phyloP scores from a whole-genome alignment of 2,113 vertebrate genomes.

The Poecile atricapillus region DNA sequence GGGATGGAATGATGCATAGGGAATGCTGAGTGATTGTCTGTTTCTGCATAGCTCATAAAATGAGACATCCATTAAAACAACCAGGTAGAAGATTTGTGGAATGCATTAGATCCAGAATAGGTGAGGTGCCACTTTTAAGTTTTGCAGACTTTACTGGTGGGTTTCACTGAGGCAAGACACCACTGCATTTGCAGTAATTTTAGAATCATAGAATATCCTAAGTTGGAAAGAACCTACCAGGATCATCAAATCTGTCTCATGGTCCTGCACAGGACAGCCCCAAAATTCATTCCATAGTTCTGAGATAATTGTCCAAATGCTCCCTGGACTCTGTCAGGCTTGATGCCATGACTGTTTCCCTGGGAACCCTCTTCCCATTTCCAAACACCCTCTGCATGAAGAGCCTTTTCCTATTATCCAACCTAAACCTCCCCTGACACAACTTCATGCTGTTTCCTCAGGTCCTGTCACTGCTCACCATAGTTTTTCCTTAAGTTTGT shows the following conservation, averaged over 20 bases:
- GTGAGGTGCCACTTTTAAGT: neutral
- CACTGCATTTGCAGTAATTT: neutral
- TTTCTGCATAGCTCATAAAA: neutral
- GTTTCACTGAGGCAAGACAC: neutral
- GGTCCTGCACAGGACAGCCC: no score
- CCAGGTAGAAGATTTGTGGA: neutral
- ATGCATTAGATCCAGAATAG: neutral
- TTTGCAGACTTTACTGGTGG: neutral
- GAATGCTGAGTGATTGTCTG: neutral
- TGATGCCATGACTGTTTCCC: neutral
- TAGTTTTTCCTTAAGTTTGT: neutral
- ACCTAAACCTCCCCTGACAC: neutral
- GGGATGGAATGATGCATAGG: accelerated
- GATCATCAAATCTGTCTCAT: neutral
- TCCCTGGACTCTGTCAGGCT: neutral
- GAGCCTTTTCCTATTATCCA: neutral
- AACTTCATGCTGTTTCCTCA: neutral
- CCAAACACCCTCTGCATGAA: neutral
- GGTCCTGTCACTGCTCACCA: neutral
- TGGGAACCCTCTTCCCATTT: neutral
- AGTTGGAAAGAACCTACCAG: neutral
- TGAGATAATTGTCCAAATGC: neutral
- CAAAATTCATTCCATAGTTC: neutral
- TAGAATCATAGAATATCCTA: neutral
- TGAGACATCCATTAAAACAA: neutral